Evolutionary conservation across 2,888 invertebrate genomes (phyloP).

Genomic region (Ophion ventricosus): DNA sequence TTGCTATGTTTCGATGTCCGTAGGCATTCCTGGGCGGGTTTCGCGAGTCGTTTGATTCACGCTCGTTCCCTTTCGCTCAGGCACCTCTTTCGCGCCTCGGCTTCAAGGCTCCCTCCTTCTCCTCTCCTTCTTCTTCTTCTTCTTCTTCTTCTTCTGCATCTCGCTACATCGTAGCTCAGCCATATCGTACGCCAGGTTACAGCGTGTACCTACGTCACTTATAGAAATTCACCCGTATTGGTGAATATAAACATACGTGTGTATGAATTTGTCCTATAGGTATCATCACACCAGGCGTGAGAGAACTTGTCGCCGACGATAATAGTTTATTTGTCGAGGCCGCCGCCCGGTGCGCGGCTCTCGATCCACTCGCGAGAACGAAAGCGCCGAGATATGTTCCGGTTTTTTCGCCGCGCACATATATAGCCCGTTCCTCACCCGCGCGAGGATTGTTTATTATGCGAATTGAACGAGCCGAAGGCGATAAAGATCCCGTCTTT

Average conservation of each 20-base stretch:
- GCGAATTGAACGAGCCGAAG: conserved; percentile 82
- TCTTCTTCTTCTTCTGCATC: conserved; percentile 32
- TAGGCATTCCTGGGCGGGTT: conserved; percentile 82
- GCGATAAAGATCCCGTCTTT: conserved; percentile 81
- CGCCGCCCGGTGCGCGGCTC: conserved; percentile 48
- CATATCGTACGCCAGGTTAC: conserved; percentile 51
- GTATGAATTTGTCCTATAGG: conserved; percentile 56
- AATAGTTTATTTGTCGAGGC: conserved; percentile 83
- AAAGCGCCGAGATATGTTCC: conserved; percentile 80
- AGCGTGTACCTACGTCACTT: conserved; percentile 47
- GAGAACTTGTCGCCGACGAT: conserved; percentile 83
- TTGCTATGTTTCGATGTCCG: conserved; percentile 83
- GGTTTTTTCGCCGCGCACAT: conserved; percentile 72
- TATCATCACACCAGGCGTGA: conserved; percentile 76
- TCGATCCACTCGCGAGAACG: conserved; percentile 65
- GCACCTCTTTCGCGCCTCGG: conserved; percentile 54
- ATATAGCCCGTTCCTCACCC: conserved; percentile 71
- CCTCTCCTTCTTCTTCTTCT: conserved; percentile 35
- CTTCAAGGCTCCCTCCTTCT: conserved; percentile 56
- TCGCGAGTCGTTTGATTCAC: conserved; percentile 81
- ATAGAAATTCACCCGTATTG: conserved; percentile 1
- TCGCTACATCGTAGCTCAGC: conserved; percentile 48
- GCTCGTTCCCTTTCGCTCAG: conserved; percentile 79
- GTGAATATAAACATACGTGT: conserved; percentile 16
- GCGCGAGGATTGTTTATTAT: conserved; percentile 81